Percentiles rank a stretch among this genome's conserved stretches.
These are phyloP conservation scores for Gonocerus acuteangulatus DNA, from an alignment of 2,888 invertebrate genomes.

Conservation along the genomic window DNA sequence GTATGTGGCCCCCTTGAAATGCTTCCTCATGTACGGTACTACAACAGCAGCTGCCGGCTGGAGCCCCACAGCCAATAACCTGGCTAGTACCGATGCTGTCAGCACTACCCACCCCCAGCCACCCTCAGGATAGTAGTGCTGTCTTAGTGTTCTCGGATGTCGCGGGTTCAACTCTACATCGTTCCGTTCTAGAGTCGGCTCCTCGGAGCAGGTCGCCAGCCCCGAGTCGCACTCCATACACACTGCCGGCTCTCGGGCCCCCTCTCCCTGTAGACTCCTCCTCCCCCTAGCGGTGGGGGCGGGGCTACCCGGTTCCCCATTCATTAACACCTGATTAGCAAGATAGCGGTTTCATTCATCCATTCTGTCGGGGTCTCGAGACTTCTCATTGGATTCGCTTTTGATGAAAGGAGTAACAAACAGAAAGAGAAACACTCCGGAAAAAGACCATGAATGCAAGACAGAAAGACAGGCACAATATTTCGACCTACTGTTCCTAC, in stretches of 20 bases:
- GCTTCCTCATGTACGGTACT: slow-evolving; percentile 51
- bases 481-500: no score
- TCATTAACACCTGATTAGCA: neutral
- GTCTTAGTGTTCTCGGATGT: slow-evolving; percentile 46
- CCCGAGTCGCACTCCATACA: slow-evolving; percentile 42
- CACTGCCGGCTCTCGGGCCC: slow-evolving; percentile 23
- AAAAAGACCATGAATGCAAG: no score
- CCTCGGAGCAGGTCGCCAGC: slow-evolving; percentile 42
- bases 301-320: neutral
- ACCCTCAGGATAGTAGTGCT: slow-evolving; percentile 80
- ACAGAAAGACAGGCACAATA: no score
- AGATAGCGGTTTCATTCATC: no score
- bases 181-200: slow-evolving; percentile 26
- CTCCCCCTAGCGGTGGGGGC: no score
- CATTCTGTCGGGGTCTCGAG: no score
- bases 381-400: no score
- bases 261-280: slow-evolving; percentile 1
- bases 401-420: no score
- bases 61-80: slow-evolving; percentile 66
- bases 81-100: slow-evolving; percentile 61
- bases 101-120: slow-evolving; percentile 83
- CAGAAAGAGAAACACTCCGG: no score
- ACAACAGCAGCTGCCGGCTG: slow-evolving; percentile 57
- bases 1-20: slow-evolving; percentile 53
- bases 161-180: slow-evolving; percentile 7